These are phyloP conservation scores for Drosophila melanosoma DNA, from an alignment of 2,888 invertebrate genomes.

Conservation along the genomic window DNA sequence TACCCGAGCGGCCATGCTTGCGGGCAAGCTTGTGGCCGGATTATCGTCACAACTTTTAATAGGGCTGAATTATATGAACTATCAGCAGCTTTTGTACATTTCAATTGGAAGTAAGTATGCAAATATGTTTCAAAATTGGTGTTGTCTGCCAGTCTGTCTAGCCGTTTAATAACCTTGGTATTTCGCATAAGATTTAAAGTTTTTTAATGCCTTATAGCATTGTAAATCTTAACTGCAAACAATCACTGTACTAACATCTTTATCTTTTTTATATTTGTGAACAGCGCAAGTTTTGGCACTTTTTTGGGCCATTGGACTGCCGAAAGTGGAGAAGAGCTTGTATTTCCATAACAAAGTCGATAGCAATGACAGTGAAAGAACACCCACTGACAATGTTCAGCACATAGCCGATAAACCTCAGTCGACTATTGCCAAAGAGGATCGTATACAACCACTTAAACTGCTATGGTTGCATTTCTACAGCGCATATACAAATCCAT, in stretches of 20 bases:
- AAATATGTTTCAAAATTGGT: not conserved
- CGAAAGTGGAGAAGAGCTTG: slow-evolving; percentile 87
- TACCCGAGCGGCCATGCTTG: slow-evolving; percentile 89
- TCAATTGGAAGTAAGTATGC: slow-evolving; percentile 86
- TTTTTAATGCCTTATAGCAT: not conserved
- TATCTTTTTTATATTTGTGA: not conserved
- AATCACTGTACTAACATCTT: not conserved
- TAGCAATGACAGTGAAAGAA: not conserved
- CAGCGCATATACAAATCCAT: slow-evolving; percentile 87
- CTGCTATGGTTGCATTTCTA: slow-evolving; percentile 87
- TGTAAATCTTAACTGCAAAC: not conserved
- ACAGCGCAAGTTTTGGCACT: slow-evolving; percentile 87
- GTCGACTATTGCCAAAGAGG: not conserved
- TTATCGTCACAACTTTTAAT: slow-evolving; percentile 88
- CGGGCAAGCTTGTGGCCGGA: slow-evolving; percentile 89
- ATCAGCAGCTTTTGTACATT: slow-evolving; percentile 89
- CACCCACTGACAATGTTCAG: slow-evolving; percentile 5
- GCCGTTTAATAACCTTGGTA: not conserved
- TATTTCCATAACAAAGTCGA: slow-evolving; percentile 87
- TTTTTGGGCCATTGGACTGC: slow-evolving; percentile 88
- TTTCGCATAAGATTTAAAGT: not conserved
- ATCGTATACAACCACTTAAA: slow-evolving; percentile 51
- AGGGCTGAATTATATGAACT: slow-evolving; percentile 87
- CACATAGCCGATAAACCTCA: not conserved
- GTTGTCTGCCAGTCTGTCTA: not conserved